These are phyloP conservation scores for Rallus crepitans DNA, from an alignment of 2,797 vertebrate genomes.

Conservation along the genomic window DNA sequence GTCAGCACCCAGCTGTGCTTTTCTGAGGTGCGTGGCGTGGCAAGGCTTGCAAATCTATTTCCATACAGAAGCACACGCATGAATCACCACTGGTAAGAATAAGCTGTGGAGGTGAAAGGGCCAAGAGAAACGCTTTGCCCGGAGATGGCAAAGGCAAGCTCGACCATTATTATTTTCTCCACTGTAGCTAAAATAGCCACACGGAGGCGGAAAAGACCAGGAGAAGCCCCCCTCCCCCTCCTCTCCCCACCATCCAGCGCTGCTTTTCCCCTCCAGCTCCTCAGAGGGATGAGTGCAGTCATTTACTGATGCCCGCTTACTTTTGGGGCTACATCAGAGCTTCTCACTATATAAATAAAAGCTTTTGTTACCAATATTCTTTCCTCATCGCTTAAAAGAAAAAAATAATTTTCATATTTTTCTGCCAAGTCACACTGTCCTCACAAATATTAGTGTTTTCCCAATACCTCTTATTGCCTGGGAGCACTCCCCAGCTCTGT, in stretches of 20 bases:
- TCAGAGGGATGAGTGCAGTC: not conserved
- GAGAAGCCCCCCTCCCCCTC: not conserved
- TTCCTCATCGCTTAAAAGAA: not conserved
- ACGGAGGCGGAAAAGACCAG: not conserved
- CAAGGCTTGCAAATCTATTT: conserved; percentile 32
- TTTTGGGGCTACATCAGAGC: rapidly evolving
- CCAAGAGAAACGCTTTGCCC: not conserved
- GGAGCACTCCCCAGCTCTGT: not conserved
- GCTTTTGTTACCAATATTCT: not conserved
- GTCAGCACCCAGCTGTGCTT: conserved; percentile 58
- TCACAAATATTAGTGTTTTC: not conserved
- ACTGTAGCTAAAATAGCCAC: not conserved
- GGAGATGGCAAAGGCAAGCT: not conserved
- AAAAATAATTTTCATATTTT: not conserved
- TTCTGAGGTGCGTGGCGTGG: conserved; percentile 31
- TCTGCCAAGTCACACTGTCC: not conserved
- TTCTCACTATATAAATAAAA: not conserved
- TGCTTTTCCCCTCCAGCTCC: not conserved
- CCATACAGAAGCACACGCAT: not conserved
- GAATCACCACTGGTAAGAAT: conserved; percentile 39
- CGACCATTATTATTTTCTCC: not conserved
- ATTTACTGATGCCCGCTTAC: not conserved
- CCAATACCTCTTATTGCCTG: not conserved
- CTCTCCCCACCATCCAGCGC: not conserved
- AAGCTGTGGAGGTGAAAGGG: conserved; percentile 16